Evolutionary conservation across 2,113 vertebrate species (phyloP), one percentile per base, ranked within the genome.

Genomic region (Ictalurus furcatus): DNA sequence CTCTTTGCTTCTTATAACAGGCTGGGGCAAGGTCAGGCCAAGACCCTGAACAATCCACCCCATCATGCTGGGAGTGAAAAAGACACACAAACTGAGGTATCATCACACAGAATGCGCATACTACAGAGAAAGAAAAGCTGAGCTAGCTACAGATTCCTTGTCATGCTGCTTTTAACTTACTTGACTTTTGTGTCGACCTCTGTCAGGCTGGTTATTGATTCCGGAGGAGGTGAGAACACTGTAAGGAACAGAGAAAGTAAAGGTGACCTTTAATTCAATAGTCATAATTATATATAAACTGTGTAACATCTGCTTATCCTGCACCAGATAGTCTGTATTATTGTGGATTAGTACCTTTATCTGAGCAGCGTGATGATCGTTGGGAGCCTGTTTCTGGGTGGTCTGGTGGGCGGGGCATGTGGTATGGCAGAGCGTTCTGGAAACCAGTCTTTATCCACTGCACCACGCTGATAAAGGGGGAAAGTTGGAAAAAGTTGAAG

Each of bases 1-100:
- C 0, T 92, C 91, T 91, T 95, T 96, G 67, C 85, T 73, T 52
- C 58, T 94, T 79, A 76, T 11, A 37, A 95, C 95, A 0, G 97
- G 98, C 92, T 98, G 98, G 0, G 98, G 98, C 89, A 99, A 91
- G 90, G 96, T 95, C 93, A 95, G 96, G 89, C 97, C 97, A 84
- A 99, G 91, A 16, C 96, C 96, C 16, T 96, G 95, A 37, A 96
- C 90, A 1, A 99, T 94, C 97, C 98, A 97, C 13, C 92, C 93
- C 17, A 97, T 92, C 92, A 98, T 82, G 67, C 98, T 99, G 94
- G 3, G 9, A 86, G n/a, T 73, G 28, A 87, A 6, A 17, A 76
- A 58, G 76, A 40, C 40, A 56, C 34, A 80, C 54, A 34, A 84
- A 65, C 69, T 6, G 28, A 89, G 59, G 79, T 2, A 30, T 67